Evolutionary conservation across 2,888 invertebrate species (phyloP), one percentile per base, ranked within the genome.

Genomic region (Eupelmus urozonus): DNA sequence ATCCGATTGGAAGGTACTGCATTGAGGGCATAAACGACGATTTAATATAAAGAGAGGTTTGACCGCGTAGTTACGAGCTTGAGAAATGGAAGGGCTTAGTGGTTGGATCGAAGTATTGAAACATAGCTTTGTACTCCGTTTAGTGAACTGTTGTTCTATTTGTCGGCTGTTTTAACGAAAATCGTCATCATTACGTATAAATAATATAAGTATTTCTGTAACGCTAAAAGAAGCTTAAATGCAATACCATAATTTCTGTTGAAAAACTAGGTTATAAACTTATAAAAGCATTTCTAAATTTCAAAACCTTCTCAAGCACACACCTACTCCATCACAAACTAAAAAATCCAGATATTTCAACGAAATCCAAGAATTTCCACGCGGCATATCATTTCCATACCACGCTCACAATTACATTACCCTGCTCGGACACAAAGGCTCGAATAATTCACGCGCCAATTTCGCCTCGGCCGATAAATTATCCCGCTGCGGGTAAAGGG

Each of bases 381-480:
- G 45, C 45, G 13, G 5, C 34, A 34, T 13, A 45, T 16, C 2
- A 45, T 45, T 13, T 45, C 9, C 16, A 45, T 45, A 34, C 45
- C 3, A 45, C 16, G 16, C 45, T 2, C 2, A 45, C 34, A 45
- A 2, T 13, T 45, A 40, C 51, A 51, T n/a, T n/a, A n/a, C n/a
- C n/a, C n/a, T n/a, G 13, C 25, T 13, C 25, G 2, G 18, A 23
- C 42, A 73, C 34, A 72, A 72, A 72, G 40, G 23, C 40, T 1
- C 13, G 20, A 73, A 74, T 74, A 66, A 66, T 59, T 59, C 59
- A 25, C 49, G 62, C 27, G 29, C n/a, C 49, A 74, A 66, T 74
- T 65, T 42, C 25, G n/a, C 16, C 45, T 5, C 40, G 16, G 7
- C 49, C 45, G 34, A 74, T 74, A 59, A 74, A 74, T 74, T 66